These are phyloP conservation scores for Periphyllus acericola DNA, from an alignment of 2,888 invertebrate species.

Conservation along the genomic window DNA sequence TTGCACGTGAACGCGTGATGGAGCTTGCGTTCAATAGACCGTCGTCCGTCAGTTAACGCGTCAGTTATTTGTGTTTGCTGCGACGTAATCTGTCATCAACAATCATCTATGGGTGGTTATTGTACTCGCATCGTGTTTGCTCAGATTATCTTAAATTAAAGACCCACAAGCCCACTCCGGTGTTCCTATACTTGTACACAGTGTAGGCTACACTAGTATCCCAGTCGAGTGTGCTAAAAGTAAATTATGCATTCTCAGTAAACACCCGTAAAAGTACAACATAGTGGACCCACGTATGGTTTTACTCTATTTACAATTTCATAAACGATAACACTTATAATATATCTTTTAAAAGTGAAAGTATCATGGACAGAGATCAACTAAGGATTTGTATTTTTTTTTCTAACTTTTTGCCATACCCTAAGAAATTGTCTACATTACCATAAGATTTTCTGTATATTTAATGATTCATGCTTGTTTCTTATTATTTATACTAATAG, in stretches of 20 bases:
- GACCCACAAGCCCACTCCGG: too few relatives aligned
- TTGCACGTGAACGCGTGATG: background rate
- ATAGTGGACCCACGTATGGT: background rate
- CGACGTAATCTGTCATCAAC: too few relatives aligned
- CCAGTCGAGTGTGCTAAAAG: too few relatives aligned
- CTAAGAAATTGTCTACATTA: background rate
- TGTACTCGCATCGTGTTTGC: too few relatives aligned
- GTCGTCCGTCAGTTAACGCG: too few relatives aligned
- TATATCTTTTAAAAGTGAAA: constrained; percentile 39
- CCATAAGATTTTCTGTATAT: background rate
- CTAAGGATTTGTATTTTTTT: background rate
- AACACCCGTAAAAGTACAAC: background rate
- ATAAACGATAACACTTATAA: background rate
- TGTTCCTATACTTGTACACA: too few relatives aligned
- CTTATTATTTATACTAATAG: too few relatives aligned
- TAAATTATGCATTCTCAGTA: too few relatives aligned
- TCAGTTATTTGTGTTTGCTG: background rate
- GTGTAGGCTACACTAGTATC: too few relatives aligned
- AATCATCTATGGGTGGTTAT: too few relatives aligned
- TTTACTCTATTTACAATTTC: background rate
- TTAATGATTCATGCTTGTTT: background rate
- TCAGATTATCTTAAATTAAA: too few relatives aligned
- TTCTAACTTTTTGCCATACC: background rate
- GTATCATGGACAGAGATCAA: background rate
- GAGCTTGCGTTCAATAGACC: background rate